Percentiles rank a stretch among this genome's conserved stretches.
Evolutionary conservation across 2,113 vertebrate genomes (phyloP).

Genomic region (Budorcas taxicolor): DNA sequence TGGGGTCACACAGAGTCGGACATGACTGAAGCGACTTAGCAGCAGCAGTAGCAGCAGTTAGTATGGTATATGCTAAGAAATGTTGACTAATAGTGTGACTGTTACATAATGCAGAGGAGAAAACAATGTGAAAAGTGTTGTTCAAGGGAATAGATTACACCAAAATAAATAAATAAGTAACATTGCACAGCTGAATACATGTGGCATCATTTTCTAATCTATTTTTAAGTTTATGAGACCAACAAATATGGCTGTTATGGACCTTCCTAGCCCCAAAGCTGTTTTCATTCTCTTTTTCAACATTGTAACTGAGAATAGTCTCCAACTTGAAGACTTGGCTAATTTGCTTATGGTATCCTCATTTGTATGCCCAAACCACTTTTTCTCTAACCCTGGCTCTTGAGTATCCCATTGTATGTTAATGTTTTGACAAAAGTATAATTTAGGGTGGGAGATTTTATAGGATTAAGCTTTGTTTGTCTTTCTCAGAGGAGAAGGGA

Average conservation of each 20-base stretch:
- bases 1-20: too few relatives aligned
- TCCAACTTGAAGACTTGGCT: slow-evolving; percentile 68
- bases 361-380: slow-evolving; percentile 57
- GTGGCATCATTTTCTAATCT: neutral
- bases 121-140: neutral
- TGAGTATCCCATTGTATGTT: slow-evolving; percentile 68
- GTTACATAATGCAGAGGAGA: neutral
- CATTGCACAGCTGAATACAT: neutral
- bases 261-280: neutral
- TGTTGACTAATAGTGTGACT: neutral
- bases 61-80: neutral
- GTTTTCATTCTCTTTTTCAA: neutral
- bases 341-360: slow-evolving; percentile 70
- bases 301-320: neutral
- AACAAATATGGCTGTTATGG: neutral
- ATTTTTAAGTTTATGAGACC: neutral
- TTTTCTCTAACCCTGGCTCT: slow-evolving; percentile 71
- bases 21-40: too few relatives aligned
- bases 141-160: neutral
- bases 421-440: slow-evolving; percentile 63
- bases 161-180: neutral
- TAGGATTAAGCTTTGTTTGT: neutral
- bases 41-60: too few relatives aligned
- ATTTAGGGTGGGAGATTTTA: slow-evolving; percentile 51
- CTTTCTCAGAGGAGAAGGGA: neutral